Evolutionary conservation across 1,140 invertebrate species (phyloP).

Genomic region (Drosophila funebris): DNA sequence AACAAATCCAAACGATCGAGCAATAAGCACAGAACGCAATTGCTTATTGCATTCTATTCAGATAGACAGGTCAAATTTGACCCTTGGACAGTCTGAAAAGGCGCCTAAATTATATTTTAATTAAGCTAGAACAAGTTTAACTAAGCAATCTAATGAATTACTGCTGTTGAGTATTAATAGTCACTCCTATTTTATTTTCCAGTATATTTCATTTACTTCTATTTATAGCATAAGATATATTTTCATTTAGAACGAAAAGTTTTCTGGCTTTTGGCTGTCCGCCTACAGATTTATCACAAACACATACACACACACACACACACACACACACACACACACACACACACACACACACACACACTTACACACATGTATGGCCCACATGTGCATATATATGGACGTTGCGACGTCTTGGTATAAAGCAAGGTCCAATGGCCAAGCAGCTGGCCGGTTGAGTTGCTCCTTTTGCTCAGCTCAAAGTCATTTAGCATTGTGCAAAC

Average conservation of each 20-base stretch:
- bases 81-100: too few relatives aligned
- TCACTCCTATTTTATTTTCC: not conserved
- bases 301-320: too few relatives aligned
- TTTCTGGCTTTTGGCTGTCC: not conserved
- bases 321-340: too few relatives aligned
- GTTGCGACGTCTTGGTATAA: not conserved
- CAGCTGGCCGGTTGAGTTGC: constrained; percentile 1
- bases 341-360: not conserved
- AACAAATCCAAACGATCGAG: too few relatives aligned
- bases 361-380: not conserved
- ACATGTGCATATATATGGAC: not conserved
- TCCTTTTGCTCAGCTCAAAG: constrained; percentile 26
- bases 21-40: too few relatives aligned
- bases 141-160: not conserved
- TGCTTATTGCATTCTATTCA: too few relatives aligned
- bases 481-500: constrained; percentile 65
- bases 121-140: not conserved
- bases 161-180: not conserved
- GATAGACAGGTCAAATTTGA: too few relatives aligned
- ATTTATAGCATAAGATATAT: constrained; percentile 23
- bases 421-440: not conserved
- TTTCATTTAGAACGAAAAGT: constrained; percentile 19
- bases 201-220: not conserved
- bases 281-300: constrained; percentile 38
- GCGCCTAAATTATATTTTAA: not conserved